Percentiles rank a stretch among this genome's conserved stretches.
Evolutionary conservation across 2,797 vertebrate genomes (phyloP).

Genomic region (Cuniculus paca): DNA sequence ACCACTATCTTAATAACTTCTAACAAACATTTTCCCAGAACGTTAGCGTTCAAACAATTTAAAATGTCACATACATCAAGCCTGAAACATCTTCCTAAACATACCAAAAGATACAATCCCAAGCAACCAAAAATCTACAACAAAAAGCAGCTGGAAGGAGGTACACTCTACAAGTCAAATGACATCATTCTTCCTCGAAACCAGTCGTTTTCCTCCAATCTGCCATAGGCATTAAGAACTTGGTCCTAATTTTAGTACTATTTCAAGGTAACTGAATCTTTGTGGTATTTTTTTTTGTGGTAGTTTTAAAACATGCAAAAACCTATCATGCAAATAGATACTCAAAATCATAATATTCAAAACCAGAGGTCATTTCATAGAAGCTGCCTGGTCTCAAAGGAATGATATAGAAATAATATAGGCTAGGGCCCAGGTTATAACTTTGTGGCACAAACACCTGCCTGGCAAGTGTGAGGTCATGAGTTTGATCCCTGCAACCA

Average conservation of each 20-base stretch:
- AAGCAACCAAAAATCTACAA: constrained; percentile 19
- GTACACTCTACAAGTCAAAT: not conserved
- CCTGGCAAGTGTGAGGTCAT: no score
- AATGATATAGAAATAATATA: constrained; percentile 13
- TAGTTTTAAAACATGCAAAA: constrained; percentile 55
- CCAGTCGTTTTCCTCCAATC: constrained; percentile 32
- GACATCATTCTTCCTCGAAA: constrained; percentile 42
- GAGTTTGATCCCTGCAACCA: no score
- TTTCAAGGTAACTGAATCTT: constrained; percentile 37
- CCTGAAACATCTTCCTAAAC: constrained; percentile 42
- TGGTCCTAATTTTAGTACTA: constrained; percentile 45
- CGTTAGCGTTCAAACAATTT: not conserved
- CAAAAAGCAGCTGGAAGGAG: not conserved
- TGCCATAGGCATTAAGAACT: constrained; percentile 44
- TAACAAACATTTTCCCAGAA: constrained; percentile 17
- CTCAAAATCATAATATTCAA: constrained; percentile 60
- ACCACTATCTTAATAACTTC: constrained; percentile 28
- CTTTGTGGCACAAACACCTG: no score
- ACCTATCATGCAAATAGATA: not conserved
- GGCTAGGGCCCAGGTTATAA: not conserved
- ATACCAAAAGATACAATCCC: not conserved
- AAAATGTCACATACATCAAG: constrained; percentile 61
- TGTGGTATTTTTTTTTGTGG: not conserved
- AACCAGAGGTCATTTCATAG: not conserved
- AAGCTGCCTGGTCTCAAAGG: constrained; percentile 33